Evolutionary conservation across 2,113 vertebrate species (phyloP).

Genomic region (Myiopsitta monachus): DNA sequence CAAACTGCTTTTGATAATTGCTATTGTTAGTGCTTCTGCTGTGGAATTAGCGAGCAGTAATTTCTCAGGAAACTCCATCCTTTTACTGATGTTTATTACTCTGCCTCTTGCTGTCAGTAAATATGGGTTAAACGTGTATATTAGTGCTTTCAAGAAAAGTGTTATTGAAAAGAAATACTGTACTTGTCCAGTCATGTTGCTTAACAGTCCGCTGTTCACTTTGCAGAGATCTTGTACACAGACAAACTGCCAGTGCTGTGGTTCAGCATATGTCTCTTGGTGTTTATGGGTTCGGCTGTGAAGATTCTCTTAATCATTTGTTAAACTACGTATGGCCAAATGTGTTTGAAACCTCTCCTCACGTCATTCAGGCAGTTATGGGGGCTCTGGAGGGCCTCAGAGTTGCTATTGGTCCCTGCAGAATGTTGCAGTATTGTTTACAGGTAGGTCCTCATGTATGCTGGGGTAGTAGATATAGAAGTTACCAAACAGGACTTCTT

Average conservation of each 20-base stretch:
- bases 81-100: background rate
- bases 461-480: background rate
- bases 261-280: slow-evolving; percentile 99
- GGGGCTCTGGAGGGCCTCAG: slow-evolving; percentile 94
- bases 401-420: slow-evolving; percentile 94
- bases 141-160: background rate
- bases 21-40: background rate
- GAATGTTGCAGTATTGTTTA: slow-evolving; percentile 98
- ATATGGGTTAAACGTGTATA: background rate
- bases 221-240: slow-evolving; percentile 92
- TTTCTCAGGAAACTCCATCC: background rate
- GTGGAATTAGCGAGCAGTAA: background rate
- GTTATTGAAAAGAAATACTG: background rate
- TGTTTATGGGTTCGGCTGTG: slow-evolving; percentile 96
- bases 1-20: background rate
- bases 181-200: background rate
- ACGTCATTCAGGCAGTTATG: slow-evolving; percentile 98
- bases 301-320: slow-evolving; percentile 95
- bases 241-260: slow-evolving; percentile 95
- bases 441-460: slow-evolving; percentile 75
- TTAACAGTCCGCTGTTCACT: background rate
- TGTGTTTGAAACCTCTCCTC: slow-evolving; percentile 96
- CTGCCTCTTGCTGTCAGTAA: background rate
- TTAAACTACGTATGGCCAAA: slow-evolving; percentile 99
- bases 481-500: background rate